phyloP scores from a whole-genome alignment of 1,140 invertebrate genomes.

The Coptotermes formosanus region DNA sequence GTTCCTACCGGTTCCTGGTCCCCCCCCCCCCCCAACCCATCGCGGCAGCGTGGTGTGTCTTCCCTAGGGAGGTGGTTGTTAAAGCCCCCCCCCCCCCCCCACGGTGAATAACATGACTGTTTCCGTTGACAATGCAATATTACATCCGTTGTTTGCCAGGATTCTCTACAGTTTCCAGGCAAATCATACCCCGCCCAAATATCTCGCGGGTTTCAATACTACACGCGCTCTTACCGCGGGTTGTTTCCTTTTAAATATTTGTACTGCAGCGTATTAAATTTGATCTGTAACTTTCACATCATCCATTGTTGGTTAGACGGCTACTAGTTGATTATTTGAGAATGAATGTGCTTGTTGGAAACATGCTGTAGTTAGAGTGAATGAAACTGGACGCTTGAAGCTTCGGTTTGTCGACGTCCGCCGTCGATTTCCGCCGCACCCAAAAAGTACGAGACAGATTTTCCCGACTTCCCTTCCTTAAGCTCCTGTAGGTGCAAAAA shows the following conservation, averaged over 20 bases:
- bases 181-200: background rate
- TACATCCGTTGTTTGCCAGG: constrained; percentile 1
- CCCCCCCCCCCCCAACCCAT: too few relatives aligned
- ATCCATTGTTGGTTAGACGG: background rate
- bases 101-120: background rate
- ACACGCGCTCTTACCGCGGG: background rate
- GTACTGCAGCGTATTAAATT: background rate
- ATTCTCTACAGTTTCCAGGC: background rate
- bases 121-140: constrained; percentile 12
- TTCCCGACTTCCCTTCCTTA: too few relatives aligned
- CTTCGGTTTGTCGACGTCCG: too few relatives aligned
- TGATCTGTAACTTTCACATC: background rate
- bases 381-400: too few relatives aligned
- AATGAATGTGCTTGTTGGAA: too few relatives aligned
- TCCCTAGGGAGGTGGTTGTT: background rate
- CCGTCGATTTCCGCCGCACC: too few relatives aligned
- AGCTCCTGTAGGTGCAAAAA: too few relatives aligned
- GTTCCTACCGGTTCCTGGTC: too few relatives aligned
- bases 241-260: background rate
- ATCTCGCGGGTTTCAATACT: background rate
- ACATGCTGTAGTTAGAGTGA: too few relatives aligned
- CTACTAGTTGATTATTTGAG: background rate
- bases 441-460: too few relatives aligned
- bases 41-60: too few relatives aligned
- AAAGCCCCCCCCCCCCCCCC: too few relatives aligned